Conservation (phyloP, 2,797 vertebrate genomes). For the Eospalax fontanierii region DNA sequence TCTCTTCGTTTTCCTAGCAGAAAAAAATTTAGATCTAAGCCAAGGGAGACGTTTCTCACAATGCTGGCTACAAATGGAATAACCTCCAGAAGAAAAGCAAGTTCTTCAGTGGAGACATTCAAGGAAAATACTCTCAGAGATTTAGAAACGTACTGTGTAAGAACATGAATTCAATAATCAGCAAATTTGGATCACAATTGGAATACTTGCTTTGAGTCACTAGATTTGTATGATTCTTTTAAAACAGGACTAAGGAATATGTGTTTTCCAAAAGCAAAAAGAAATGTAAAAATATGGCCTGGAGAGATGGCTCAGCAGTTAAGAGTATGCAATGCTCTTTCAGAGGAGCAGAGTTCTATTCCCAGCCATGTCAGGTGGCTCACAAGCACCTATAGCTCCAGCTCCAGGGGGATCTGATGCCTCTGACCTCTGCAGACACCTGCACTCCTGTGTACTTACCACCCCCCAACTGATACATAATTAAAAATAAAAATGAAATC, state of each 20-base stretch:
- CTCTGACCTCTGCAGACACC: too few species aligned
- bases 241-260: neutral
- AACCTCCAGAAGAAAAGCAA: neutral
- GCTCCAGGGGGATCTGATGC: too few species aligned
- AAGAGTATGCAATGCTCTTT: too few species aligned
- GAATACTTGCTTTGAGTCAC: neutral
- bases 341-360: too few species aligned
- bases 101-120: neutral
- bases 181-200: neutral
- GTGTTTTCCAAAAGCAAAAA: neutral
- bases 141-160: neutral
- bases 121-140: neutral
- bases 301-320: too few species aligned
- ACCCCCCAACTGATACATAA: too few species aligned
- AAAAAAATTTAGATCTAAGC: neutral
- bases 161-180: constrained; percentile 33
- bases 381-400: too few species aligned
- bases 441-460: too few species aligned
- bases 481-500: too few species aligned
- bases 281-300: neutral
- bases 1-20: neutral
- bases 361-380: too few species aligned
- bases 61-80: neutral
- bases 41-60: neutral
- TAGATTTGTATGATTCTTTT: constrained; percentile 42